A percentile compares a stretch with the other conserved stretches of the same genome.
phyloP scores from a whole-genome alignment of 2,113 vertebrate species.

The Synchiropus splendidus region DNA sequence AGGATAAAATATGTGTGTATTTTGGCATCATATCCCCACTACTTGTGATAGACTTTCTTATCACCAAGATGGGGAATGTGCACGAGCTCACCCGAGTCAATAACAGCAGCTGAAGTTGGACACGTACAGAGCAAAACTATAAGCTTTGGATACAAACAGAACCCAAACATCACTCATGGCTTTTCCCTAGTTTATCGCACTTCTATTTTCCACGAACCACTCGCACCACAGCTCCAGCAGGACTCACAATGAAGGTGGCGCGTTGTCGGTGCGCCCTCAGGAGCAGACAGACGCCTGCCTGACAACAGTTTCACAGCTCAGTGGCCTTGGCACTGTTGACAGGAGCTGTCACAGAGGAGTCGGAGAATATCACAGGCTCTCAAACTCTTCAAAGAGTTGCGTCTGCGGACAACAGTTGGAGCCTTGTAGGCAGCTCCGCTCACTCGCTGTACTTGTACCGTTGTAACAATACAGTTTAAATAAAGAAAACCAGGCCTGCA shows the following conservation, averaged over 20 bases:
- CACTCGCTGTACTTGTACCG: too few species aligned
- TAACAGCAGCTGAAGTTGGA: conserved; percentile 5
- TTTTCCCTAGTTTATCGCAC: conserved; percentile 9
- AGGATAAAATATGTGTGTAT: conserved; percentile 8
- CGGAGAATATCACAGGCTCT: conserved; percentile 27
- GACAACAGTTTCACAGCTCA: conserved; percentile 44
- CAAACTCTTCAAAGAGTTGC: conserved; percentile 23
- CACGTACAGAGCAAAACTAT: not conserved
- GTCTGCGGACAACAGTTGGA: too few species aligned
- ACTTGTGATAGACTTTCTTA: conserved; percentile 49
- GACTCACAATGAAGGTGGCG: conserved; percentile 23
- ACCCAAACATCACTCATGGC: not conserved
- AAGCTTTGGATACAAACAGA: conserved; percentile 1
- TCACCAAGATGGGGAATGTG: conserved; percentile 56
- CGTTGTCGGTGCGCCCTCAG: conserved; percentile 31
- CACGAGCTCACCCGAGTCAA: conserved; percentile 28
- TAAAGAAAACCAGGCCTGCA: too few species aligned
- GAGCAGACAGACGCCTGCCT: conserved; percentile 21
- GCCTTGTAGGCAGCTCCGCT: too few species aligned
- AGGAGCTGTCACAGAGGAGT: conserved; percentile 48
- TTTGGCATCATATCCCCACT: conserved; percentile 24
- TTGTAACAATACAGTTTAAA: too few species aligned
- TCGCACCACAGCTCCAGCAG: conserved; percentile 1
- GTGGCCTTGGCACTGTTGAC: conserved; percentile 37
- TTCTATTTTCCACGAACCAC: conserved; percentile 7